Evolutionary conservation across 2,797 vertebrate species (phyloP), one percentile per base, ranked within the genome.

Genomic region (Diceros bicornis): DNA sequence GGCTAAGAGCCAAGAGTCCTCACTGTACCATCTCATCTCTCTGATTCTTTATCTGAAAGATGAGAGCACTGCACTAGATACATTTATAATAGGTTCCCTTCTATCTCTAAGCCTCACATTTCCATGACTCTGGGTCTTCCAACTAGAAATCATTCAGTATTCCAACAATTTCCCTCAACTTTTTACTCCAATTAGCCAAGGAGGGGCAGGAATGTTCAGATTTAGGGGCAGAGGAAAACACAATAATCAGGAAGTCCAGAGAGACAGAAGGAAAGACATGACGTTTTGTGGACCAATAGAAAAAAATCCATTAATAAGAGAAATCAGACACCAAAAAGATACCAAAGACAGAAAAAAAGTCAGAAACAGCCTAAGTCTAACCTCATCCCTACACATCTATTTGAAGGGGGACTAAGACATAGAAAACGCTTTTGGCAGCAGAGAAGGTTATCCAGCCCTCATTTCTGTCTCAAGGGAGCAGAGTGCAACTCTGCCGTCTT

Each of bases 41-140:
- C 20, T 57, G 91, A 71, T n/a, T 96, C 79, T 37, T 74, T 44
- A 47, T 44, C 93, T 66, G 86, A 91, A 96, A 97, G 62, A 71
- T 1, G 52, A 79, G 85, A 91, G 16, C 27, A 50, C 0, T 37
- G 57, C 52, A 74, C 37, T 27, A 59, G n/a, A 81, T 47, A 77
- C 14, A 64, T 79, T 23, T 95, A 14, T n/a, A 90, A 79, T 4
- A 83, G 25, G 78, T 52, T 81, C 52, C 47, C 64, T 89, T 72
- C 1, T 6, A 84, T 62, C 72, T 55, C 59, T 34, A 94, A 69
- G 61, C 47, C 74, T 95, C 62, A 2, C 3, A 64, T 68, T 86
- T 85, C 89, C 57, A 84, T 2, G 72, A 78, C 69, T 85, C 34
- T 55, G 41, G 50, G 62, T 68, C 78, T 82, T 71, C 89, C 92